Conservation (phyloP, 2,113 vertebrate genomes). For the Grallaria varia region DNA sequence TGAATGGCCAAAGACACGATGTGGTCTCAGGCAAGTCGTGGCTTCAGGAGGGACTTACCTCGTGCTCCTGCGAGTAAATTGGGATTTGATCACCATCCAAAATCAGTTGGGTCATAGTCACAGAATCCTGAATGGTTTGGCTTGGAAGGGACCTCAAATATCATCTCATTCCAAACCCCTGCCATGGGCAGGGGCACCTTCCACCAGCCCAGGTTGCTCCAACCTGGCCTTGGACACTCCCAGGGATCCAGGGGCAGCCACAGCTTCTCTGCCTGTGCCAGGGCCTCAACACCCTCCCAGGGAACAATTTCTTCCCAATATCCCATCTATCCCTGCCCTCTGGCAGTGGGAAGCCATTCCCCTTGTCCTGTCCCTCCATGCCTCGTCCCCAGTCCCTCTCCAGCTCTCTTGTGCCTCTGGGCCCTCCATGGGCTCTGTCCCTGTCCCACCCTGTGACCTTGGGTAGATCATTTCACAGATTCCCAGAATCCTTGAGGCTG, state of each 20-base stretch:
- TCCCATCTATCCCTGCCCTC: not conserved
- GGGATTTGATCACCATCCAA: not conserved
- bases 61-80: not conserved
- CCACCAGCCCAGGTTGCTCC: not conserved
- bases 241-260: not conserved
- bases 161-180: not conserved
- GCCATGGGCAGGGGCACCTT: not conserved
- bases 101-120: not conserved
- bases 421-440: too few relatives aligned
- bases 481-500: not conserved
- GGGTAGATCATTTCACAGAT: too few relatives aligned
- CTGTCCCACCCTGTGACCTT: too few relatives aligned
- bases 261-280: not conserved
- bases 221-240: not conserved
- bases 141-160: not conserved
- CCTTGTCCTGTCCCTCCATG: not conserved
- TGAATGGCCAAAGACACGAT: accelerated
- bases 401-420: not conserved
- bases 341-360: not conserved
- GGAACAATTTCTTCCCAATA: too few relatives aligned
- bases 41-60: not conserved
- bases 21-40: not conserved
- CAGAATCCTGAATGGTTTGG: not conserved
- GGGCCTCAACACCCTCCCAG: not conserved
- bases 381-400: not conserved